Evolutionary conservation across 2,888 invertebrate genomes (phyloP).

Genomic region (Baccha elongata): DNA sequence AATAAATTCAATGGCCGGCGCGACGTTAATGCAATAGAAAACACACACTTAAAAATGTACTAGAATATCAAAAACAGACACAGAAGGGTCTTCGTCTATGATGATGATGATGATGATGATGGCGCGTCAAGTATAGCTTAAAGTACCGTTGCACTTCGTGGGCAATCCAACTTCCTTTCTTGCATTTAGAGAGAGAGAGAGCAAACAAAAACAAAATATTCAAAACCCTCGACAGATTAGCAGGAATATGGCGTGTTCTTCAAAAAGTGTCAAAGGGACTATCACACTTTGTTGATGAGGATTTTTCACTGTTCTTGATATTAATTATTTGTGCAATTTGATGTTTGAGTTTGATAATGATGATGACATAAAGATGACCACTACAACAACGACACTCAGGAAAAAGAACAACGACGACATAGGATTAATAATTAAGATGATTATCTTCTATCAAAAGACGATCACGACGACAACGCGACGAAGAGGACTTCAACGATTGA

Average conservation of each 20-base stretch:
- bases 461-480: constrained; percentile 20
- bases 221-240: neutral
- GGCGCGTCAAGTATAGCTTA: constrained; percentile 55
- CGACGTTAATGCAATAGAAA: neutral
- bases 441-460: constrained; percentile 26
- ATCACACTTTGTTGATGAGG: neutral
- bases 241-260: constrained; percentile 11
- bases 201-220: constrained; percentile 73
- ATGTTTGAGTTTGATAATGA: constrained; percentile 76
- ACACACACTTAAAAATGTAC: constrained; percentile 5
- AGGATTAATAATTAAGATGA: constrained; percentile 8
- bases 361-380: constrained; percentile 75
- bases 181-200: constrained; percentile 22
- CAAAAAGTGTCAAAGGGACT: constrained; percentile 23
- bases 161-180: constrained; percentile 57
- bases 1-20: constrained; percentile 33
- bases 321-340: constrained; percentile 71
- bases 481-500: constrained; percentile 24
- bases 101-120: constrained; percentile 18
- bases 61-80: constrained; percentile 34
- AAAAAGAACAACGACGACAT: constrained; percentile 74
- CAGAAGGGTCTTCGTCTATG: constrained; percentile 42
- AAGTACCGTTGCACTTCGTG: constrained; percentile 50
- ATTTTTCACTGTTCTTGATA: constrained; percentile 12
- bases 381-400: constrained; percentile 2